phyloP scores from a whole-genome alignment of 2,113 vertebrate genomes.

The Sterrhoptilus dennistouni region DNA sequence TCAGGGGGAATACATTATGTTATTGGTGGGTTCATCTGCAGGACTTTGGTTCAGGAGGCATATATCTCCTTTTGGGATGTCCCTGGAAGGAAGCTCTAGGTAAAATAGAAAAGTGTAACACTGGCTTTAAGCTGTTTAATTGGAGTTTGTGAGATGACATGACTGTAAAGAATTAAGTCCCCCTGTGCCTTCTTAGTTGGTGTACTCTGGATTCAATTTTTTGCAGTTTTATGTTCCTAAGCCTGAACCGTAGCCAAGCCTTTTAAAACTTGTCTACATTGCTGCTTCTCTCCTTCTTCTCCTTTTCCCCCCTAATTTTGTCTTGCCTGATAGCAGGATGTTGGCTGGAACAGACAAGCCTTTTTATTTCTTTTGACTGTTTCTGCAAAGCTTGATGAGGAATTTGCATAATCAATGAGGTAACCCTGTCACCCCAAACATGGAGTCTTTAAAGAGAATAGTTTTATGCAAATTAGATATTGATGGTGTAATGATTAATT shows the following conservation, averaged over 20 bases:
- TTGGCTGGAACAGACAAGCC: constrained; percentile 76
- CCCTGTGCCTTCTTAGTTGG: neutral
- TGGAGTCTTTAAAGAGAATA: constrained; percentile 92
- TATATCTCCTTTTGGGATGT: neutral
- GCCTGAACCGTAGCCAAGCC: neutral
- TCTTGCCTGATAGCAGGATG: constrained; percentile 62
- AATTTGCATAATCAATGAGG: constrained; percentile 99
- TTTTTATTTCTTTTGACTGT: constrained; percentile 88
- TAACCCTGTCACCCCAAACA: constrained; percentile 93
- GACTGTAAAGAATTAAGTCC: neutral
- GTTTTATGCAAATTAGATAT: constrained; percentile 98
- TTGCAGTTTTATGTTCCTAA: neutral
- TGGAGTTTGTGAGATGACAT: neutral
- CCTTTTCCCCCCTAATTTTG: neutral
- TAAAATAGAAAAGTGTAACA: neutral
- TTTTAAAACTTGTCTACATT: neutral
- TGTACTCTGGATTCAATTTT: accelerated
- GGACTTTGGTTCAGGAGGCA: neutral
- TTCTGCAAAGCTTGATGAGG: constrained; percentile 85
- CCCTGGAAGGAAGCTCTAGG: neutral
- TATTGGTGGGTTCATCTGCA: neutral
- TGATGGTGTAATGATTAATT: constrained; percentile 96
- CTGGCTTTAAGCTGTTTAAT: neutral
- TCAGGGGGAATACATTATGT: neutral
- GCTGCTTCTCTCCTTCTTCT: neutral